A percentile compares a stretch with the other conserved stretches of the same genome.
phyloP scores from a whole-genome alignment of 92 coral and sea anemone genomes.

The Paragorgia papillata region DNA sequence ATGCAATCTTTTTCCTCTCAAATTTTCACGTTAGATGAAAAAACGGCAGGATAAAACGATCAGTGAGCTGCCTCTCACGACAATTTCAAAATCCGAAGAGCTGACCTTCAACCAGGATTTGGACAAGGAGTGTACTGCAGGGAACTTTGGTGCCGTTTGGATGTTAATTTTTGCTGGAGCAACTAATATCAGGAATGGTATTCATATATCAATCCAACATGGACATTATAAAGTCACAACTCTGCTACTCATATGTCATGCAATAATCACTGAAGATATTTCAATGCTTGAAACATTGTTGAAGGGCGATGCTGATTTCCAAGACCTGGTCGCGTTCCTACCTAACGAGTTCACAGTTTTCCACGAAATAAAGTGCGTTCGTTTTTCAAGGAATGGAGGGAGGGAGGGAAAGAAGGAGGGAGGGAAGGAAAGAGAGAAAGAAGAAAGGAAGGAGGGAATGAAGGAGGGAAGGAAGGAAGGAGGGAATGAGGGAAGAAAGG shows the following conservation, averaged over 20 bases:
- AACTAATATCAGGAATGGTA: slow-evolving; percentile 60
- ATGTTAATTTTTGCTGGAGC: slow-evolving; percentile 74
- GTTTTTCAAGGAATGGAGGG: no score
- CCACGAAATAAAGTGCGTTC: slow-evolving; percentile 11
- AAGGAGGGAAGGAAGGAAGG: no score
- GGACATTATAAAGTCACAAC: slow-evolving; percentile 64
- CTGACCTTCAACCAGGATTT: slow-evolving; percentile 86
- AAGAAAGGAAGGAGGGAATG: no score
- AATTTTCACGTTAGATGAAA: slow-evolving; percentile 21
- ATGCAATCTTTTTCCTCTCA: no score
- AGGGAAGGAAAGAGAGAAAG: no score
- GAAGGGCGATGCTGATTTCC: slow-evolving; percentile 29
- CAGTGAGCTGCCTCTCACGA: no score
- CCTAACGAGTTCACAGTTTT: slow-evolving; percentile 1
- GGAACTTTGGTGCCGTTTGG: slow-evolving; percentile 75
- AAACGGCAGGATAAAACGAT: no score
- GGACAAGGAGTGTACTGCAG: slow-evolving; percentile 67
- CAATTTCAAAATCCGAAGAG: no score
- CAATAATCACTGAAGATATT: slow-evolving; percentile 60
- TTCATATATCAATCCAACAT: slow-evolving; percentile 56
- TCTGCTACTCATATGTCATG: slow-evolving; percentile 78
- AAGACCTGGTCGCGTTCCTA: background rate
- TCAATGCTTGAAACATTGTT: slow-evolving; percentile 66
- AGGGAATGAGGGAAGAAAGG: slow-evolving; percentile 32
- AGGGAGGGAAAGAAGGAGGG: no score